Conservation (phyloP, 2,888 invertebrate genomes). For the Chouioia cunea region DNA sequence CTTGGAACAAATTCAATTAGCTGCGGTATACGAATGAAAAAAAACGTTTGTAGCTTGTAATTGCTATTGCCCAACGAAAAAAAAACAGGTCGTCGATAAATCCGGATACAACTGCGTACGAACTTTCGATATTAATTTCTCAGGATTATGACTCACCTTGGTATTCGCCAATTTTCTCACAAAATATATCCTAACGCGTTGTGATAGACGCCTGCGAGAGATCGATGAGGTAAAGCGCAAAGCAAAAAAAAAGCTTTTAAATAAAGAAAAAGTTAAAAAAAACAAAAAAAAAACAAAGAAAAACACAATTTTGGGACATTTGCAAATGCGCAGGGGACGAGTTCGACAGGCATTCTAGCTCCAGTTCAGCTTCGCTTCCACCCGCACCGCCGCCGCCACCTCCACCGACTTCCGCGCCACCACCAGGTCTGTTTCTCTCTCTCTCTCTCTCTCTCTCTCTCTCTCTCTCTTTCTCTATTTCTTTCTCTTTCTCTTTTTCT, state of each 20-base stretch:
- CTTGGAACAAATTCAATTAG: too few relatives aligned
- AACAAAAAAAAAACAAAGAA: too few relatives aligned
- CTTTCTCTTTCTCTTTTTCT: conserved; percentile 49
- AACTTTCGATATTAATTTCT: too few relatives aligned
- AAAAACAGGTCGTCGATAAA: too few relatives aligned
- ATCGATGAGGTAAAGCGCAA: not conserved
- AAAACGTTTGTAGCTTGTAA: too few relatives aligned
- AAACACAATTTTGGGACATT: not conserved
- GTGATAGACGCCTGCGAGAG: not conserved
- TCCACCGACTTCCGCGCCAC: conserved; percentile 52
- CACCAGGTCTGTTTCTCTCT: conserved; percentile 73
- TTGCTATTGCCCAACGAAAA: too few relatives aligned
- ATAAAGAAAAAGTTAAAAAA: too few relatives aligned
- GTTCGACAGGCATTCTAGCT: conserved; percentile 79
- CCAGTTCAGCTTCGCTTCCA: conserved; percentile 75
- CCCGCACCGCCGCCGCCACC: too few relatives aligned
- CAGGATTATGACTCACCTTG: too few relatives aligned
- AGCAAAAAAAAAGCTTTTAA: not conserved
- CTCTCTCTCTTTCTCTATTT: conserved; percentile 51
- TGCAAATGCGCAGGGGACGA: conserved; percentile 72
- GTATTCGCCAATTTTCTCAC: too few relatives aligned
- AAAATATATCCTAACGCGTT: not conserved
- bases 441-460: conserved; percentile 56
- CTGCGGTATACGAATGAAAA: too few relatives aligned
- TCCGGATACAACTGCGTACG: too few relatives aligned